Evolutionary conservation across 2,797 vertebrate species (phyloP), one percentile per base, ranked within the genome.

Genomic region (Tachyglossus aculeatus): DNA sequence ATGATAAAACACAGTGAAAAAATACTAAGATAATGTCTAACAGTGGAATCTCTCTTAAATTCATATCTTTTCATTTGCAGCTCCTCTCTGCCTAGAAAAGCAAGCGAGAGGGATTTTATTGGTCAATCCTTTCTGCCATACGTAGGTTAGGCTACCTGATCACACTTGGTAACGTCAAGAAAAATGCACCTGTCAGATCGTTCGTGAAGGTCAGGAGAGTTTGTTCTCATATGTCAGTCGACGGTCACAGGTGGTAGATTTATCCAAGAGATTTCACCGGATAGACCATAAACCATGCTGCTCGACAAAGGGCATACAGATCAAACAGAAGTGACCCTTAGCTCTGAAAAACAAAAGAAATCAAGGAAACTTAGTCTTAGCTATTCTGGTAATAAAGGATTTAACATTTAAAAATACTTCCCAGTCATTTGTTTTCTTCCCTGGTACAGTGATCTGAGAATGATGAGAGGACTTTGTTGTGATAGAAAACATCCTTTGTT

Each of bases 311-410:
- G 57, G 2, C 11, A n/a, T 29, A 43, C 57, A 29, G 50, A 5
- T 73, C 37, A 39, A 12, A 19, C 16, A 13, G 11, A 74, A 76
- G 13, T 34, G 45, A 66, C n/a, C 52, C 57, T 40, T 68, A 32
- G 37, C 21, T 80, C 21, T 33, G 39, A 74, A 66, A 74, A 67
- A 54, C 21, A 50, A 61, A 53, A 18, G 43, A 25, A 39, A 14
- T 12, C 45, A 32, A 55, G 16, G 12, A 58, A 71, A 37, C 22
- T 61, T 69, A 58, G 70, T 56, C 54, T 29, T 7, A 69, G 21
- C 1, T 34, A 21, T 52, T 70, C 81, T 54, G 2, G 58, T 50
- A 72, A 38, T 29, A 67, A 21, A 0, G 64, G 11, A 19, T 33
- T 57, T 24, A 51, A 65, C 76, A 55, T 10, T 55, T 68, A 53